These are phyloP conservation scores for Dasypogon diadema DNA, from an alignment of 2,888 invertebrate species.

Conservation along the genomic window DNA sequence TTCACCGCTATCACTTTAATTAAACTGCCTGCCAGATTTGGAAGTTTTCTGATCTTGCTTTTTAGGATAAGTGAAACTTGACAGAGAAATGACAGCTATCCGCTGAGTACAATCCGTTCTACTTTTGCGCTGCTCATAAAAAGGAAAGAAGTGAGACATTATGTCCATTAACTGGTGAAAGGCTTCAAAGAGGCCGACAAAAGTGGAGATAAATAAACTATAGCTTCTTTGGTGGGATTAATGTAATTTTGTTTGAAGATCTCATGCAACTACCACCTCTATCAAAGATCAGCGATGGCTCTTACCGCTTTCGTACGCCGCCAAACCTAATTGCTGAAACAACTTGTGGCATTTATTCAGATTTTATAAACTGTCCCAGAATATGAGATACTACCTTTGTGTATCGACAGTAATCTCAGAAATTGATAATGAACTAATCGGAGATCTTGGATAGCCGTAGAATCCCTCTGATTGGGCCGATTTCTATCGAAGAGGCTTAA, in stretches of 20 bases:
- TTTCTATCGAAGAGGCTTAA: not conserved
- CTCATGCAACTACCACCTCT: not conserved
- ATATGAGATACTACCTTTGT: not conserved
- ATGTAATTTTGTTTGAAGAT: not conserved
- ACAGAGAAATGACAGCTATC: no score
- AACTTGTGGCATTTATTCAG: not conserved
- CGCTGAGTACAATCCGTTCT: no score
- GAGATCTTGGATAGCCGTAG: not conserved
- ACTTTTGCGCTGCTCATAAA: not conserved
- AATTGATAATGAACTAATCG: not conserved
- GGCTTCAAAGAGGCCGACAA: not conserved
- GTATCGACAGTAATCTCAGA: not conserved
- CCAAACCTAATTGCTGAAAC: not conserved
- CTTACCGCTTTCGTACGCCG: not conserved
- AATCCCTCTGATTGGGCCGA: not conserved
- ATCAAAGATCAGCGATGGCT: not conserved
- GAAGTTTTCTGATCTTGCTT: no score
- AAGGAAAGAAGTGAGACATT: not conserved
- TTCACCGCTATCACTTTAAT: no score
- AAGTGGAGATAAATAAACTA: not conserved
- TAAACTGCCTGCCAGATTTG: no score
- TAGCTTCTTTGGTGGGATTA: not conserved
- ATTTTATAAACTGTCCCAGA: not conserved
- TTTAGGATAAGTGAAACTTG: no score
- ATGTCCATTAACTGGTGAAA: not conserved